Percentiles rank a stretch among this genome's conserved stretches.
These are phyloP conservation scores for Terrapene triunguis DNA, from an alignment of 2,113 vertebrate genomes.

Conservation along the genomic window DNA sequence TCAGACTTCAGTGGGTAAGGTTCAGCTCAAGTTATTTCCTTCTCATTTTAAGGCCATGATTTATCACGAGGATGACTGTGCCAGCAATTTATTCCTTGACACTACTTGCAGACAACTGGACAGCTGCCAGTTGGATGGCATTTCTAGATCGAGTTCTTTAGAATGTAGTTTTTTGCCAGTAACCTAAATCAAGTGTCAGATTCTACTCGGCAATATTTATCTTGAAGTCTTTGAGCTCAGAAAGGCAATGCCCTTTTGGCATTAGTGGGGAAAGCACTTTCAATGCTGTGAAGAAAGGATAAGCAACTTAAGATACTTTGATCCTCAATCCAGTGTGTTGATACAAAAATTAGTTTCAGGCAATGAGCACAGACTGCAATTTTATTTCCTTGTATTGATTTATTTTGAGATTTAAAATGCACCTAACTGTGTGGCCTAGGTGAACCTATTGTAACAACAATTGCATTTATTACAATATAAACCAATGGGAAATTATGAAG, in stretches of 20 bases:
- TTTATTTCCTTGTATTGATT: background rate
- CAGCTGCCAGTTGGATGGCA: accelerated
- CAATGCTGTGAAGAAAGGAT: background rate
- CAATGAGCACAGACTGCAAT: background rate
- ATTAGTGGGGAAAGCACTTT: background rate
- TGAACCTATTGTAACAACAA: background rate
- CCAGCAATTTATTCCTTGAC: background rate
- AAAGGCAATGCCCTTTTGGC: background rate
- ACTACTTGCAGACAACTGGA: background rate
- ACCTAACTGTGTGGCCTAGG: background rate
- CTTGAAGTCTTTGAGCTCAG: accelerated
- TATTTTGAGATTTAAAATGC: background rate
- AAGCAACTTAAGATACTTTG: background rate
- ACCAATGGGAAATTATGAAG: background rate
- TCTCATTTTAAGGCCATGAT: background rate
- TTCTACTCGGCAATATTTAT: background rate
- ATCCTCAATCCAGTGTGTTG: background rate
- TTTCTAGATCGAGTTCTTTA: background rate
- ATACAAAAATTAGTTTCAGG: background rate
- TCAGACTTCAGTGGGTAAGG: background rate
- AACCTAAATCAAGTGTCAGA: background rate
- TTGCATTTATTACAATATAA: background rate
- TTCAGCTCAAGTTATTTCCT: background rate
- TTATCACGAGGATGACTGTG: background rate
- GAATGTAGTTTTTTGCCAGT: accelerated